phyloP scores from a whole-genome alignment of 2,113 vertebrate genomes.

The Syngnathus scovelli region DNA sequence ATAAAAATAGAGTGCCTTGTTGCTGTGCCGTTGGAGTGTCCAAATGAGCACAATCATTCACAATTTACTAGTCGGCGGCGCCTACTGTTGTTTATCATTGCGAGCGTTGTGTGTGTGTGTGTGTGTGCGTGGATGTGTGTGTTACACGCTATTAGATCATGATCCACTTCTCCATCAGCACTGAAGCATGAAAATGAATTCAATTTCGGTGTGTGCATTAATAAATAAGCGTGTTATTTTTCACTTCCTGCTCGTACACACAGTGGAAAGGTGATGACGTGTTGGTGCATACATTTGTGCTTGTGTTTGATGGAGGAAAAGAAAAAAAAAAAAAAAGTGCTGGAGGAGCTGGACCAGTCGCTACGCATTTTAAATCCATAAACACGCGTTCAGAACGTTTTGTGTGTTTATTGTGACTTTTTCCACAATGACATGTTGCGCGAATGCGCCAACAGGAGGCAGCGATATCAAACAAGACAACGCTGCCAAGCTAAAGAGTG shows the following conservation, averaged over 20 bases:
- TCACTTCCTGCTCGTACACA: background rate
- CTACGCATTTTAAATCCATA: background rate
- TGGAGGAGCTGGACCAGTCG: background rate
- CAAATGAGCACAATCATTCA: slow-evolving; percentile 6
- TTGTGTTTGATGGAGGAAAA: too few species aligned
- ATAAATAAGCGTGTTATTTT: background rate
- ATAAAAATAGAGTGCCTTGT: background rate
- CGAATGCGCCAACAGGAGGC: background rate
- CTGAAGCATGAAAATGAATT: background rate
- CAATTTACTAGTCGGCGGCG: background rate
- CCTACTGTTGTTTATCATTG: background rate
- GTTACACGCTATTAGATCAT: background rate
- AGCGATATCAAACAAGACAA: background rate
- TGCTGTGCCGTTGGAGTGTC: background rate
- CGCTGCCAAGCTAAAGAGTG: slow-evolving; percentile 43
- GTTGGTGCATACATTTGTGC: background rate
- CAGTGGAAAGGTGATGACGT: background rate
- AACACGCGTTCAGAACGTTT: too few species aligned
- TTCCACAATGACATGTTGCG: too few species aligned
- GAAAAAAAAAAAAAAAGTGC: background rate
- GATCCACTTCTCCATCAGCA: background rate
- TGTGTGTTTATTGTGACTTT: too few species aligned
- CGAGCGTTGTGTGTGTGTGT: background rate
- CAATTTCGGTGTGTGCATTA: background rate
- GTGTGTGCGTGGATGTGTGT: background rate